Percentiles rank a stretch among this genome's conserved stretches.
Conservation (phyloP, 2,888 invertebrate genomes). For the Polymixis lichenea region DNA sequence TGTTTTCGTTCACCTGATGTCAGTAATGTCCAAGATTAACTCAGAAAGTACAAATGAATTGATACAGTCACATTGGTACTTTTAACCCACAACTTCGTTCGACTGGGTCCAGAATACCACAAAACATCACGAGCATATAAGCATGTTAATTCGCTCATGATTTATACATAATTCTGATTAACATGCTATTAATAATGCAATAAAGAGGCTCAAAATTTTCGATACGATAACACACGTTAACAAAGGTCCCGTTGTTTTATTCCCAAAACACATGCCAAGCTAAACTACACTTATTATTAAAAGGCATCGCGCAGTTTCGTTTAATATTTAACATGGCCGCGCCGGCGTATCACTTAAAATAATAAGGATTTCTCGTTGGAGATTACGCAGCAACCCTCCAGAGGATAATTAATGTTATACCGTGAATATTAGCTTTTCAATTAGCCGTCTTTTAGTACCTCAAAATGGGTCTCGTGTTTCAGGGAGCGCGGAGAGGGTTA, state of each 20-base stretch:
- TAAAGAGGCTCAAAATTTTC: slow-evolving; percentile 36
- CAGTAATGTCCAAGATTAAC: too few species aligned
- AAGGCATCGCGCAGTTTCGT: slow-evolving; percentile 69
- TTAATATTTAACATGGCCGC: slow-evolving; percentile 77
- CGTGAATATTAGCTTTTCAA: slow-evolving; percentile 89
- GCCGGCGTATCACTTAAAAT: slow-evolving; percentile 82
- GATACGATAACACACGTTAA: slow-evolving; percentile 52
- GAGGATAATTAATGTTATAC: slow-evolving; percentile 88
- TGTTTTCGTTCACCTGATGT: too few species aligned
- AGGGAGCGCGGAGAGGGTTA: slow-evolving; percentile 69
- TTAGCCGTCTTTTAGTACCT: slow-evolving; percentile 87
- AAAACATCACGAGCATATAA: neutral
- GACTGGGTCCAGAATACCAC: too few species aligned
- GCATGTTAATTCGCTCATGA: neutral
- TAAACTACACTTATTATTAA: slow-evolving; percentile 63
- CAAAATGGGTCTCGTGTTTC: slow-evolving; percentile 83
- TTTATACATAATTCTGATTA: slow-evolving; percentile 6
- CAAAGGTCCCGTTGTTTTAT: slow-evolving; percentile 54
- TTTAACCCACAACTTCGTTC: too few species aligned
- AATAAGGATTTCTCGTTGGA: slow-evolving; percentile 84
- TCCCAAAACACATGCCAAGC: slow-evolving; percentile 60
- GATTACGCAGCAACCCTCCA: slow-evolving; percentile 82
- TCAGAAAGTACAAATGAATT: too few species aligned
- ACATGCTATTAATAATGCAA: slow-evolving; percentile 40
- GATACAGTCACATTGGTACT: too few species aligned